A percentile compares a stretch with the other conserved stretches of the same genome.
Conservation (phyloP, 2,113 vertebrate genomes). For the Malurus melanocephalus region DNA sequence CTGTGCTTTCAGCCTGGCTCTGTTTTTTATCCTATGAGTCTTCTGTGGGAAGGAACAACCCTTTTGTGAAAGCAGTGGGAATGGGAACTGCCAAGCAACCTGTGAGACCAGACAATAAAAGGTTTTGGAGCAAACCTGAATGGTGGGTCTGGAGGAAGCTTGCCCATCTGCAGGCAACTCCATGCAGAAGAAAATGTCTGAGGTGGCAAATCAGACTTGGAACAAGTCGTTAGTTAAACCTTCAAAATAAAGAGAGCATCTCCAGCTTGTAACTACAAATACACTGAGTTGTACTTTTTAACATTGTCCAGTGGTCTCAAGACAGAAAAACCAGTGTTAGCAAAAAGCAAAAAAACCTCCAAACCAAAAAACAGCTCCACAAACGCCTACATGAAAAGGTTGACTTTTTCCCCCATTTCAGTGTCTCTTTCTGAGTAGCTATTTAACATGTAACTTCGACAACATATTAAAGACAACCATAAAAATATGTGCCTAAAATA, state of each 20-base stretch:
- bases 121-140: not conserved
- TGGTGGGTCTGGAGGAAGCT: not conserved
- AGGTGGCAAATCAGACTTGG: not conserved
- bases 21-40: not conserved
- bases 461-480: not conserved
- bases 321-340: not conserved
- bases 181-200: not conserved
- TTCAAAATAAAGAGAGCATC: not conserved
- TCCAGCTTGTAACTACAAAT: not conserved
- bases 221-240: not conserved
- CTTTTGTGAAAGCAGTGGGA: not conserved
- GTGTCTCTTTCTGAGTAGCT: not conserved
- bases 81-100: not conserved
- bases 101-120: not conserved
- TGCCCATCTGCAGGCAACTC: not conserved
- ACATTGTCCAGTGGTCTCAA: not conserved
- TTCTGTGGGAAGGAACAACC: not conserved
- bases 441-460: slow-evolving; percentile 27
- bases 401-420: not conserved
- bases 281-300: not conserved
- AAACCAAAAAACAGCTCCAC: not conserved
- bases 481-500: not conserved
- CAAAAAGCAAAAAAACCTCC: not conserved
- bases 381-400: not conserved
- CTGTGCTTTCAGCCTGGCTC: not conserved